A percentile compares a stretch with the other conserved stretches of the same genome.
phyloP scores from a whole-genome alignment of 2,797 vertebrate genomes.

The Microcaecilia unicolor region DNA sequence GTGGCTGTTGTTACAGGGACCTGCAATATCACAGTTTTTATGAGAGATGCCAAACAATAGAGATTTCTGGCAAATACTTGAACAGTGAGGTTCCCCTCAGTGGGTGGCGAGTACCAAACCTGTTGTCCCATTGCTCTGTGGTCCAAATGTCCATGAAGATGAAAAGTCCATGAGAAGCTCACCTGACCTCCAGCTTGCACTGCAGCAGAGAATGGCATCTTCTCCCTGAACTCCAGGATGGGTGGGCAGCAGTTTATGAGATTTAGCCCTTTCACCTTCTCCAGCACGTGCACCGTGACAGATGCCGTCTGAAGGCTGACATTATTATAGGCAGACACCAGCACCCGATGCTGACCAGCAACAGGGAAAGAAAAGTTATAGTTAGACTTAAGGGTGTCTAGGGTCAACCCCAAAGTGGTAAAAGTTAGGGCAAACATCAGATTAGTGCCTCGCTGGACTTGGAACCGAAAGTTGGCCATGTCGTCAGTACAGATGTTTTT shows the following conservation, averaged over 20 bases:
- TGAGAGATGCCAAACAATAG: conserved; percentile 40
- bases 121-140: conserved; percentile 35
- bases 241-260: conserved; percentile 42
- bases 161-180: conserved; percentile 57
- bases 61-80: conserved; percentile 44
- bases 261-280: conserved; percentile 41
- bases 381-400: conserved; percentile 7
- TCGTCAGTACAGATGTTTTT: conserved; percentile 34
- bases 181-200: conserved; percentile 21
- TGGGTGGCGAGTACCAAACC: conserved; percentile 39
- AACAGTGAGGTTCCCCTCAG: conserved; percentile 44
- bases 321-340: conserved; percentile 45
- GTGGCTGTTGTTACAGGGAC: conserved; percentile 33
- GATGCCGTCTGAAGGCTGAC: conserved; percentile 37
- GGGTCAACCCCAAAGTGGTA: conserved; percentile 17
- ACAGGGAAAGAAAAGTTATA: conserved; percentile 36
- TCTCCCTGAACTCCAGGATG: conserved; percentile 40
- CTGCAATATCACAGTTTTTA: conserved; percentile 34
- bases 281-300: conserved; percentile 32
- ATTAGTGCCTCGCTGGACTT: conserved; percentile 48
- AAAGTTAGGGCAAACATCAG: conserved; percentile 45
- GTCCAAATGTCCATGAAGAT: conserved; percentile 19
- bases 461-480: conserved; percentile 34
- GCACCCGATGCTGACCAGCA: conserved; percentile 40
- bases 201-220: conserved; percentile 32